phyloP scores from a whole-genome alignment of 2,797 vertebrate species.

The Atherinosoma microstoma region DNA sequence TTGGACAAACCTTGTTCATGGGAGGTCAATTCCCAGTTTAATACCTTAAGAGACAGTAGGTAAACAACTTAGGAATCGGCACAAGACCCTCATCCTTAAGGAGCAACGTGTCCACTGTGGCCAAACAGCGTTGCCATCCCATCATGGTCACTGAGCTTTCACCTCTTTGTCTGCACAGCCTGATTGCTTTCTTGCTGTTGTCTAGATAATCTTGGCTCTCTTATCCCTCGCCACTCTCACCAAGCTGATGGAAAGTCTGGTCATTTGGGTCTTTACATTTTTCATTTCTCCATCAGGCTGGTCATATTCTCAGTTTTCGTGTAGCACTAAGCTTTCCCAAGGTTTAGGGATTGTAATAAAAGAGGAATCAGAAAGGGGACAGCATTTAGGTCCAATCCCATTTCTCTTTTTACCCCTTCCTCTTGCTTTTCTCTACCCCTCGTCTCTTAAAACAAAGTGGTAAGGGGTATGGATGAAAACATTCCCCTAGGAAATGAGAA shows the following conservation, averaged over 20 bases:
- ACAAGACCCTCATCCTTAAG: conserved; percentile 3
- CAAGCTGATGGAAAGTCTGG: conserved; percentile 39
- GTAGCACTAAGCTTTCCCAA: not conserved
- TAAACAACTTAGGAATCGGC: conserved; percentile 24
- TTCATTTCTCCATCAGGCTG: conserved; percentile 15
- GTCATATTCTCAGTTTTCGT: not conserved
- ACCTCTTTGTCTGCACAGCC: conserved; percentile 33
- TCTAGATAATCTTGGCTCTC: conserved; percentile 46
- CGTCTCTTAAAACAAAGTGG: too few relatives aligned
- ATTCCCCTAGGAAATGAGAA: too few relatives aligned
- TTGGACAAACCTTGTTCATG: conserved; percentile 12
- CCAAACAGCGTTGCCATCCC: conserved; percentile 8
- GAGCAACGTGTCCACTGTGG: conserved; percentile 20
- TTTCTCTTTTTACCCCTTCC: too few relatives aligned
- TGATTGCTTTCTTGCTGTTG: conserved; percentile 54
- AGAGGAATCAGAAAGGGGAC: too few relatives aligned
- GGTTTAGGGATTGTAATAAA: not conserved
- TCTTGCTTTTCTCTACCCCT: too few relatives aligned
- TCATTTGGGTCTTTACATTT: conserved; percentile 10
- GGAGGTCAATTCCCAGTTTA: conserved; percentile 10
- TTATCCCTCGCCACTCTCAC: conserved; percentile 31
- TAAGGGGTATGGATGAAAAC: too few relatives aligned
- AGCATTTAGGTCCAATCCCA: too few relatives aligned
- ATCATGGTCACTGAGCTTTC: conserved; percentile 39
- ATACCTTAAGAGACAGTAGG: conserved; percentile 12